Evolutionary conservation across 1,140 invertebrate species (phyloP).

Genomic region (Drosophila kurseongensis): DNA sequence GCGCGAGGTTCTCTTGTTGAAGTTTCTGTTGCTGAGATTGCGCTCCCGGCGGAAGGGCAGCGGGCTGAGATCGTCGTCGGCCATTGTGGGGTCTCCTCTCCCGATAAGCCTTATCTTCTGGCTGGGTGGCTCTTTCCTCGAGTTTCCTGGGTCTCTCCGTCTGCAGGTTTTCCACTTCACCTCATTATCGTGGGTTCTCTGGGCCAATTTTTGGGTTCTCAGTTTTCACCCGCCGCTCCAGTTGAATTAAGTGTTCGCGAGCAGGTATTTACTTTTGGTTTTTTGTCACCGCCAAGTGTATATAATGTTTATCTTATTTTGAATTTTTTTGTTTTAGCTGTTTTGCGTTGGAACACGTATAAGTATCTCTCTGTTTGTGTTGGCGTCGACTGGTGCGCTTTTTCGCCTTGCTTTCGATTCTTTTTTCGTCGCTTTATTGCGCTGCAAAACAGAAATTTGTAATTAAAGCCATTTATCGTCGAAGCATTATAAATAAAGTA

Average conservation of each 20-base stretch:
- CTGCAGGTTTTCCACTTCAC: neutral
- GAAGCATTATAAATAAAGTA: slow-evolving; percentile 29
- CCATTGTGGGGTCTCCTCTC: slow-evolving; percentile 43
- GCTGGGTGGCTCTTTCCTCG: slow-evolving; percentile 9
- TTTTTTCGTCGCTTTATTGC: slow-evolving; percentile 41
- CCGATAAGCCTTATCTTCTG: slow-evolving; percentile 34
- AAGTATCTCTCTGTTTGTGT: slow-evolving; percentile 40
- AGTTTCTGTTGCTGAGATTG: slow-evolving; percentile 80
- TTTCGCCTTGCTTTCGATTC: slow-evolving; percentile 30
- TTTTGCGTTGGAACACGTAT: slow-evolving; percentile 56
- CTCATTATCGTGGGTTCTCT: slow-evolving; percentile 14
- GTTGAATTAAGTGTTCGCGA: slow-evolving; percentile 31
- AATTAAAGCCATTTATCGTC: slow-evolving; percentile 46
- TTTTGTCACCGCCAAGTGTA: slow-evolving; percentile 33
- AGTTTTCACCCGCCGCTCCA: slow-evolving; percentile 28
- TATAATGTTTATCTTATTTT: slow-evolving; percentile 53
- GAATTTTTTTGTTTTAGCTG: slow-evolving; percentile 18
- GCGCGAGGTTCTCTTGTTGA: slow-evolving; percentile 72
- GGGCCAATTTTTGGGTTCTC: slow-evolving; percentile 13
- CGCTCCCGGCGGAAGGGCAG: slow-evolving; percentile 78
- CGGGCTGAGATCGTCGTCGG: slow-evolving; percentile 74
- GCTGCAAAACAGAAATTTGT: slow-evolving; percentile 55
- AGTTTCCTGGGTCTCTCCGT: neutral
- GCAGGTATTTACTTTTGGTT: slow-evolving; percentile 42
- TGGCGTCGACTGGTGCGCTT: slow-evolving; percentile 47